These are phyloP conservation scores for Seriola aureovittata DNA, from an alignment of 2,113 vertebrate species.

Conservation along the genomic window DNA sequence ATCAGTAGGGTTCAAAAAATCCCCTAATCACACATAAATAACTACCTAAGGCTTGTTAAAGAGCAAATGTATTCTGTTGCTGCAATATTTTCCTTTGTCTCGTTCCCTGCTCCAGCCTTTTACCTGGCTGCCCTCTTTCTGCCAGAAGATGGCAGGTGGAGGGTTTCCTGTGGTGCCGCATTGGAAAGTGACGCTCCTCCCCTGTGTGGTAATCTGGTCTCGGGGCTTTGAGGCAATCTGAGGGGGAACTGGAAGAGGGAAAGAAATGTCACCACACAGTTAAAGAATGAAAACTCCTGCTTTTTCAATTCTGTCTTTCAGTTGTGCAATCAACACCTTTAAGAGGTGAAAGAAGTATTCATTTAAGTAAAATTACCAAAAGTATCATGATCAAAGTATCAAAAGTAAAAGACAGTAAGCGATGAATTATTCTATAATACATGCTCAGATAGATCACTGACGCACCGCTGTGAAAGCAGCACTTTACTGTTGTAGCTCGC, in stretches of 20 bases:
- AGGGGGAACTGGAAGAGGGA: slow-evolving; percentile 90
- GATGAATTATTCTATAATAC: no score
- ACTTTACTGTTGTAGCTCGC: no score
- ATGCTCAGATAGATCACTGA: no score
- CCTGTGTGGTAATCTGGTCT: slow-evolving; percentile 95
- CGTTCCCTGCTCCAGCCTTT: slow-evolving; percentile 36
- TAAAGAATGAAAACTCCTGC: slow-evolving; percentile 3
- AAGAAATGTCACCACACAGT: slow-evolving; percentile 43
- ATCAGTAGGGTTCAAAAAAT: slow-evolving; percentile 42
- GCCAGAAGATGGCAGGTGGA: slow-evolving; percentile 98
- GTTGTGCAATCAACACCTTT: background rate
- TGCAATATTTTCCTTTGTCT: slow-evolving; percentile 18
- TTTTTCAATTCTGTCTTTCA: no score
- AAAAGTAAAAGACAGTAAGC: no score
- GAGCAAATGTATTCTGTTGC: slow-evolving; percentile 10
- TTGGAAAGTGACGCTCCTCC: slow-evolving; percentile 92
- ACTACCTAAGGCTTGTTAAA: background rate
- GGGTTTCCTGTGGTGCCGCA: slow-evolving; percentile 97
- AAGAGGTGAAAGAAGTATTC: background rate
- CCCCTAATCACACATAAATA: background rate
- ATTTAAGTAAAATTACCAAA: background rate
- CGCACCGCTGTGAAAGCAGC: no score
- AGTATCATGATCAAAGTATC: no score
- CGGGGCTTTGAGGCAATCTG: slow-evolving; percentile 93
- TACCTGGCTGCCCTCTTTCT: slow-evolving; percentile 99